phyloP scores from a whole-genome alignment of 2,888 invertebrate genomes.

The Temnothorax unifasciatus region DNA sequence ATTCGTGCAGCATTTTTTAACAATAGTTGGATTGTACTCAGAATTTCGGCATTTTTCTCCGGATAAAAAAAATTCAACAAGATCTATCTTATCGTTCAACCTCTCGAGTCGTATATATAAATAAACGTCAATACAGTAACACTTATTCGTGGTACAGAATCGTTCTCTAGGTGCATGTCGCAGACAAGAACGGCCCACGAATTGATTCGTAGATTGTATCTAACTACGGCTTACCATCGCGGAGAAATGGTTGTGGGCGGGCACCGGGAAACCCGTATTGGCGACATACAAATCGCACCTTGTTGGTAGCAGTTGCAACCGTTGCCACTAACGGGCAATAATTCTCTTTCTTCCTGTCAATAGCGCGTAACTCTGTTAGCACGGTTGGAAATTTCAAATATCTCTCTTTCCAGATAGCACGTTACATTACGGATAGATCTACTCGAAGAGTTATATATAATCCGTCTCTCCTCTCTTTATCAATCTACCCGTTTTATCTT shows the following conservation, averaged over 20 bases:
- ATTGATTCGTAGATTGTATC: conserved; percentile 61
- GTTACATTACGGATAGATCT: not conserved
- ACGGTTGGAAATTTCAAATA: conserved; percentile 12
- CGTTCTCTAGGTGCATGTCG: conserved; percentile 32
- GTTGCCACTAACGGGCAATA: conserved; percentile 18
- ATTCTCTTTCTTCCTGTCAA: conserved; percentile 14
- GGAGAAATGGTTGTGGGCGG: conserved; percentile 52
- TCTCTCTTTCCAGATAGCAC: not conserved
- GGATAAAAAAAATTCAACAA: conserved; percentile 17
- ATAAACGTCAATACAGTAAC: conserved; percentile 26
- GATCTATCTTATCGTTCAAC: conserved; percentile 6
- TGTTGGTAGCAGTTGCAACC: conserved; percentile 32
- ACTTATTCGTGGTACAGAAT: conserved; percentile 25
- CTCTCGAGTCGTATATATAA: conserved; percentile 34
- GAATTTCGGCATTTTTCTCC: not conserved
- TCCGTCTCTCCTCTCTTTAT: not conserved
- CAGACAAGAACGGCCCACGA: conserved; percentile 47
- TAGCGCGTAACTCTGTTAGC: conserved; percentile 19
- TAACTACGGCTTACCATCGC: conserved; percentile 38
- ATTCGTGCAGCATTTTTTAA: not conserved
- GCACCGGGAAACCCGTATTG: conserved; percentile 41
- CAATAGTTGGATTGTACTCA: not conserved
- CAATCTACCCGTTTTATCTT: conserved; percentile 21
- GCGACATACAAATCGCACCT: conserved; percentile 50
- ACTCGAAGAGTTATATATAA: not conserved